phyloP scores from a whole-genome alignment of 2,797 vertebrate species.

The Leptodactylus fallax region DNA sequence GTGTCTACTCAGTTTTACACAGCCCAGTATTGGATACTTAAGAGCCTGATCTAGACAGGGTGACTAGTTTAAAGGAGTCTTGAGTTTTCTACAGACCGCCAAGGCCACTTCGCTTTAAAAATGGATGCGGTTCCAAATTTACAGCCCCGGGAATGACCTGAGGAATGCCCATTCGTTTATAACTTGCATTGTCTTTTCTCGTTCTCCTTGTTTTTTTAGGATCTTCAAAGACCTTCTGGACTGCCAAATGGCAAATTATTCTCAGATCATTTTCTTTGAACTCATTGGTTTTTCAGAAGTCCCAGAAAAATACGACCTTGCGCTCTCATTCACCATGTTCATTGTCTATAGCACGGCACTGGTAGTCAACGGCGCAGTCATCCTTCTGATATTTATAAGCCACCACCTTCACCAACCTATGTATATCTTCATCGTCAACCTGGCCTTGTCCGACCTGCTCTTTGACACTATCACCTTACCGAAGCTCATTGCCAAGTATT shows the following conservation, averaged over 20 bases:
- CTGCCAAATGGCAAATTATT: constrained; percentile 59
- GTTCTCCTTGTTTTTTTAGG: not conserved
- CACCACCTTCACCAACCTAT: constrained; percentile 66
- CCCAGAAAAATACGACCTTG: constrained; percentile 35
- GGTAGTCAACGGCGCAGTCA: constrained; percentile 60
- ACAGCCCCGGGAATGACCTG: no score
- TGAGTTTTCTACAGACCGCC: no score
- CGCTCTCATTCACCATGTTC: constrained; percentile 59
- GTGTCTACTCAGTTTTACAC: no score
- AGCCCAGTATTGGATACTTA: no score
- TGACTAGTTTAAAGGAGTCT: no score
- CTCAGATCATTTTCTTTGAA: constrained; percentile 61
- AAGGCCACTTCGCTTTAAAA: no score
- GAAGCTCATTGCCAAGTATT: constrained; percentile 66
- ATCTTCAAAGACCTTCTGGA: not conserved
- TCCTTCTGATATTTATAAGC: constrained; percentile 61
- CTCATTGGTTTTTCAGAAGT: constrained; percentile 65
- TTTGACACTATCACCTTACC: constrained; percentile 67
- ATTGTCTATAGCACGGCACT: constrained; percentile 58
- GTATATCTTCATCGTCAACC: constrained; percentile 67
- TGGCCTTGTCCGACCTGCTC: constrained; percentile 67
- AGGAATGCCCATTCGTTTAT: no score
- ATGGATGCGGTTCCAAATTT: no score
- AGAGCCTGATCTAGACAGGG: no score
- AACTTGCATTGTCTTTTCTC: not conserved